phyloP scores from a whole-genome alignment of 1,140 invertebrate genomes.

The Ganaspis sp. region DNA sequence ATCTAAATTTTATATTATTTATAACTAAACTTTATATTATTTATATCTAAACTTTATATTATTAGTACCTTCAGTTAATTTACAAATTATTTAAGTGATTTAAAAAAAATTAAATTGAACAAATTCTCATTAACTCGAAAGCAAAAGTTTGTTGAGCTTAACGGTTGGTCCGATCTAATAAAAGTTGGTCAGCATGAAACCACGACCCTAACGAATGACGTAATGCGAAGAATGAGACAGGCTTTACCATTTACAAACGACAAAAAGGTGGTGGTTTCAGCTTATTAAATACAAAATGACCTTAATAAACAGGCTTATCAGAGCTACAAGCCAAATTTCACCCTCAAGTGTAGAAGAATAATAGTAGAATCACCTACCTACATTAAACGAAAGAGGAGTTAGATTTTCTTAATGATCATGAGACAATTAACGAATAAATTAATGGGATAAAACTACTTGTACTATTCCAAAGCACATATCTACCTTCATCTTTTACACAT shows the following conservation, averaged over 20 bases:
- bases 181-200: conserved; percentile 69
- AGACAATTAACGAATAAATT: neutral
- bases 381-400: neutral
- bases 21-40: too few relatives aligned
- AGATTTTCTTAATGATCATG: neutral
- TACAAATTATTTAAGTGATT: neutral
- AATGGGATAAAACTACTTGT: too few relatives aligned
- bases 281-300: conserved; percentile 68
- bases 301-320: conserved; percentile 63
- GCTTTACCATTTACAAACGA: conserved; percentile 36
- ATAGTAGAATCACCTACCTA: neutral
- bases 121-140: conserved; percentile 52
- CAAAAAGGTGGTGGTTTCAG: conserved; percentile 57
- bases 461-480: too few relatives aligned
- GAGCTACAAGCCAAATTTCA: conserved; percentile 19
- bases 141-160: conserved; percentile 64
- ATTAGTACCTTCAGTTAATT: too few relatives aligned
- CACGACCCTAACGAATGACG: conserved; percentile 54
- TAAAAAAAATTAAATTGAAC: neutral
- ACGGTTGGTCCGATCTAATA: conserved; percentile 62
- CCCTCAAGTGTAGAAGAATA: neutral
- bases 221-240: neutral
- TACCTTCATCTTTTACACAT: too few relatives aligned
- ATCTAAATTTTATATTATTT: too few relatives aligned
- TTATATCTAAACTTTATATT: too few relatives aligned